Evolutionary conservation across 2,113 vertebrate genomes (phyloP).

Genomic region (Pelobates fuscus): DNA sequence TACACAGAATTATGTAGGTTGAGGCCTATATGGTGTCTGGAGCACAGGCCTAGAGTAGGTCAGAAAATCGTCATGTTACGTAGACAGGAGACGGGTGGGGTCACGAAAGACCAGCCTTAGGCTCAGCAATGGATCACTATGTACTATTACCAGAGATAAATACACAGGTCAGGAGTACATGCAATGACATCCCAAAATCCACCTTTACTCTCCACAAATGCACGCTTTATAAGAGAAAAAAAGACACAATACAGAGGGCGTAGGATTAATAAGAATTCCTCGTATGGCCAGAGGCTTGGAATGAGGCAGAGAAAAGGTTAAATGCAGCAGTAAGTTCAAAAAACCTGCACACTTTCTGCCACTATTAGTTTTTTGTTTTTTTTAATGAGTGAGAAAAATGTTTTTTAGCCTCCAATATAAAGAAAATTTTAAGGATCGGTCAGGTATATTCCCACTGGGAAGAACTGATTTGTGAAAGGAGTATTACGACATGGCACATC

Average conservation of each 20-base stretch:
- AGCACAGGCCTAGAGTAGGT: conserved; percentile 28
- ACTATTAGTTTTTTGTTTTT: not conserved
- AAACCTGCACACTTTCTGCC: not conserved
- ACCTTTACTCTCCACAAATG: not conserved
- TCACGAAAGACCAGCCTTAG: conserved; percentile 31
- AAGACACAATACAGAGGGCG: no score
- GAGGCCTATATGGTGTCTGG: conserved; percentile 24
- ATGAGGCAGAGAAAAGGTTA: not conserved
- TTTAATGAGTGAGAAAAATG: no score
- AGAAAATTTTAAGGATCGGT: not conserved
- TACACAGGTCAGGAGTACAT: conserved; percentile 34
- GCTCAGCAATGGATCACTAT: conserved; percentile 27
- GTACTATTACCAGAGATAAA: not conserved
- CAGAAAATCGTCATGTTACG: conserved; percentile 1
- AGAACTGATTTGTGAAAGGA: conserved; percentile 21
- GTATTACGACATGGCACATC: conserved; percentile 55
- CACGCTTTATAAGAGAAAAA: no score
- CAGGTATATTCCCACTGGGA: conserved; percentile 12
- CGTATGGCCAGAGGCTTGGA: not conserved
- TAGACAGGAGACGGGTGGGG: conserved; percentile 41
- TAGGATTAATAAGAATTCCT: not conserved
- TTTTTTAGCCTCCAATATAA: not conserved
- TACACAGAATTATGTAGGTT: conserved; percentile 33
- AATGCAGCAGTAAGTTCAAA: no score
- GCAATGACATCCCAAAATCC: conserved; percentile 11